Evolutionary conservation across 2,113 vertebrate genomes (phyloP).

Genomic region (Megaceryle maxima): DNA sequence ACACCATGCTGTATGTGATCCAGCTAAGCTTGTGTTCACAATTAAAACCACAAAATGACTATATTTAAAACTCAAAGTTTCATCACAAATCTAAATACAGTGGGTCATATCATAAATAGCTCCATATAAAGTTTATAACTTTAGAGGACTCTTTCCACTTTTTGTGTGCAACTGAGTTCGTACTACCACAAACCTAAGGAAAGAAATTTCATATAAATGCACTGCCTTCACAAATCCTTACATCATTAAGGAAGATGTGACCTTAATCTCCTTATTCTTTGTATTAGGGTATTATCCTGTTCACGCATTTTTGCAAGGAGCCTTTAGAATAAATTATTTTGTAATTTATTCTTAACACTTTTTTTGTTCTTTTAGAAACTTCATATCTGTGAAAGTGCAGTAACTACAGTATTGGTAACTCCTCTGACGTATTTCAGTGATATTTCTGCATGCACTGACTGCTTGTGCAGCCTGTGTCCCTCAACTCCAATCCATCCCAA

Average conservation of each 20-base stretch:
- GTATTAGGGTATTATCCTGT: background rate
- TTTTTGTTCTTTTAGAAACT: background rate
- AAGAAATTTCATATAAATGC: background rate
- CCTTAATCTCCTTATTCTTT: background rate
- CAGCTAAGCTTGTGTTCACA: background rate
- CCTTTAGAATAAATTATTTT: background rate
- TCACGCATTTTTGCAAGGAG: background rate
- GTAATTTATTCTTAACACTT: background rate
- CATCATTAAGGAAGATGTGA: background rate
- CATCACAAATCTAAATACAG: background rate
- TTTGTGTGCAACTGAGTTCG: rapidly evolving
- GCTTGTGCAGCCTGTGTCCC: rapidly evolving
- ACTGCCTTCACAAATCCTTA: background rate
- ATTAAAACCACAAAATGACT: background rate
- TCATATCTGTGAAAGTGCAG: background rate
- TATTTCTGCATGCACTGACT: background rate
- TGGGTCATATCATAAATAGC: background rate
- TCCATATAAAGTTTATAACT: background rate
- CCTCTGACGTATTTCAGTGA: background rate
- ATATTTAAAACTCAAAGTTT: background rate
- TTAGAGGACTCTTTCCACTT: background rate
- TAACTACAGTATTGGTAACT: background rate
- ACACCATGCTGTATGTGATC: rapidly evolving
- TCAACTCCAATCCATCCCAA: background rate
- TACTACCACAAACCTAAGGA: background rate